Conservation (phyloP, 2,888 invertebrate genomes). For the Xylota sylvarum region DNA sequence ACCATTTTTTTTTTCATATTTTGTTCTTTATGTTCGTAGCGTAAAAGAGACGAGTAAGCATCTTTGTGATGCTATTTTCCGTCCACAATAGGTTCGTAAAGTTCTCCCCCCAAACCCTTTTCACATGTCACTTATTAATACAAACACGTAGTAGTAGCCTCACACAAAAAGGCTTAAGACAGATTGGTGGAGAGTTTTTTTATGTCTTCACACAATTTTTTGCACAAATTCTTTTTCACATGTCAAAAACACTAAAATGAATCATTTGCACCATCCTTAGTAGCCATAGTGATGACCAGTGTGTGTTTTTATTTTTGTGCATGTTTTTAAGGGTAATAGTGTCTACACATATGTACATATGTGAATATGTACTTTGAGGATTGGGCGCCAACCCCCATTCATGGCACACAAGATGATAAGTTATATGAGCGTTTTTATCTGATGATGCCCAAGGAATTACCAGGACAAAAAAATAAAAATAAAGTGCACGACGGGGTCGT, state of each 20-base stretch:
- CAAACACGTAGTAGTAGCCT: conserved; percentile 4
- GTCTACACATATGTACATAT: background rate
- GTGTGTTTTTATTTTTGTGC: background rate
- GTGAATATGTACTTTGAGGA: conserved; percentile 9
- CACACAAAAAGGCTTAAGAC: conserved; percentile 60
- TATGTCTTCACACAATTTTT: conserved; percentile 25
- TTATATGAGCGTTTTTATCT: conserved; percentile 55
- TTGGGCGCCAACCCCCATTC: background rate
- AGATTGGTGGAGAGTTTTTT: conserved; percentile 43
- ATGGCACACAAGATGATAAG: conserved; percentile 25
- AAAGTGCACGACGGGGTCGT: no score
- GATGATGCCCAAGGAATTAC: conserved; percentile 14
- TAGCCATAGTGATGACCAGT: conserved; percentile 5
- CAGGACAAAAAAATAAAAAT: background rate
- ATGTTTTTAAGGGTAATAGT: background rate
- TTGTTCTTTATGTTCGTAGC: conserved; percentile 38
- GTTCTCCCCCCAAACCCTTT: background rate
- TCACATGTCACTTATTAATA: conserved; percentile 25
- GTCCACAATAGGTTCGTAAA: conserved; percentile 50
- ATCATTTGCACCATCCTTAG: conserved; percentile 55
- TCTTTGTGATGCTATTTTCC: conserved; percentile 55
- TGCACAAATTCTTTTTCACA: conserved; percentile 15
- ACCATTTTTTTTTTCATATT: conserved; percentile 50
- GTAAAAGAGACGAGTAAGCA: conserved; percentile 67
- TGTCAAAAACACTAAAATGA: conserved; percentile 61